phyloP scores from a whole-genome alignment of 2,797 vertebrate species.

The Furcifer pardalis region DNA sequence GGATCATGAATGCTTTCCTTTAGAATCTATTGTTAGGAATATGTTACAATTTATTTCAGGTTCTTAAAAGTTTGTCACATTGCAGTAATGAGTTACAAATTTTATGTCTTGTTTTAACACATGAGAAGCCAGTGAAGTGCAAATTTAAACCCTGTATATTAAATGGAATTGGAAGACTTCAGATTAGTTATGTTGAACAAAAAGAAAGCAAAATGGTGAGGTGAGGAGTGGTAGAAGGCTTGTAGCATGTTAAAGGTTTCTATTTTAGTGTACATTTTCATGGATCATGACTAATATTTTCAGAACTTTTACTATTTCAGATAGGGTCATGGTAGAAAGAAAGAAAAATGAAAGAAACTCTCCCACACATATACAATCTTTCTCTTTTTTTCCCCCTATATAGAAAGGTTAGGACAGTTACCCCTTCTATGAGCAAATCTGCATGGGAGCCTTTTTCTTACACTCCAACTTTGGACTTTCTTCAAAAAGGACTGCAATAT shows the following conservation, averaged over 20 bases:
- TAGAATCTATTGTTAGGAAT: neutral
- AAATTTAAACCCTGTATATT: accelerated
- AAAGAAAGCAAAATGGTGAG: too few relatives aligned
- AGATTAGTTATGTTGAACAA: neutral
- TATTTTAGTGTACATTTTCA: too few relatives aligned
- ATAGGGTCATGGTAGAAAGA: too few relatives aligned
- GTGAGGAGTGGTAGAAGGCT: too few relatives aligned
- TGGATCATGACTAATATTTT: too few relatives aligned
- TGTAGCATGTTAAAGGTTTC: too few relatives aligned
- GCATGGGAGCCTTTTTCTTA: neutral
- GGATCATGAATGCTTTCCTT: neutral
- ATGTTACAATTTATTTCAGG: neutral
- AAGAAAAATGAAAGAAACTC: neutral
- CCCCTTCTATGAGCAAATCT: neutral
- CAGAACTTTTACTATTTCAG: too few relatives aligned
- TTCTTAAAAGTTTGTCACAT: conserved; percentile 1
- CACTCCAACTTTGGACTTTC: neutral
- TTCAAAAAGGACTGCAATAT: neutral
- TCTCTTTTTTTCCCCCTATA: neutral
- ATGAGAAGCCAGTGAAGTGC: neutral
- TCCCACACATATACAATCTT: neutral
- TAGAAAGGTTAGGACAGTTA: neutral
- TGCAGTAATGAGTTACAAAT: neutral
- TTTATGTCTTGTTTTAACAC: too few relatives aligned
- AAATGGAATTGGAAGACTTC: neutral